These are phyloP conservation scores for Caenorhabditis plicata DNA, from an alignment of 2,888 invertebrate species.

Conservation along the genomic window DNA sequence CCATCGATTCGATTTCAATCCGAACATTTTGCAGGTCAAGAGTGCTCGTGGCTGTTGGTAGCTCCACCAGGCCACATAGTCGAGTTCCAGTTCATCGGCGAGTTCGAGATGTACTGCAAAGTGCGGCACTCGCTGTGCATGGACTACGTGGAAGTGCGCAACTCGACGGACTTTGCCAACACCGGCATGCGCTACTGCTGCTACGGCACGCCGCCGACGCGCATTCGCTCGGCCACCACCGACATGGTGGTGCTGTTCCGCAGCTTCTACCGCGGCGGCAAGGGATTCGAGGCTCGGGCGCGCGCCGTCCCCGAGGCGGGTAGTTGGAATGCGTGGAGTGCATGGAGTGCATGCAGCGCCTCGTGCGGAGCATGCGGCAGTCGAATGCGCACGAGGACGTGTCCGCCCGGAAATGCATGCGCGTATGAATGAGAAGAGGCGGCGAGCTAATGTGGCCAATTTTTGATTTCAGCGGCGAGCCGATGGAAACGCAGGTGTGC, in stretches of 20 bases:
- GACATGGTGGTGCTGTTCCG: slow-evolving; percentile 65
- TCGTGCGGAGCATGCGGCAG: slow-evolving; percentile 64
- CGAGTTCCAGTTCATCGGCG: slow-evolving; percentile 63
- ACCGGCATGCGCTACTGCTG: slow-evolving; percentile 67
- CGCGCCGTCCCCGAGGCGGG: slow-evolving; percentile 55
- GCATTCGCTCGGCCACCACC: slow-evolving; percentile 62
- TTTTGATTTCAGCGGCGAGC: slow-evolving; percentile 55
- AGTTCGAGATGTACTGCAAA: slow-evolving; percentile 66
- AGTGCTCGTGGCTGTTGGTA: slow-evolving; percentile 64
- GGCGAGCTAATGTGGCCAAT: no score
- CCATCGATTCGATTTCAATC: background rate
- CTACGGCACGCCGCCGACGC: slow-evolving; percentile 61
- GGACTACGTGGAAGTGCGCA: slow-evolving; percentile 66
- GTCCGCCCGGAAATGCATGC: slow-evolving; percentile 57
- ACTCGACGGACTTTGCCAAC: slow-evolving; percentile 66
- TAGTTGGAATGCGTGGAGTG: slow-evolving; percentile 52
- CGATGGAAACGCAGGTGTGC: slow-evolving; percentile 61
- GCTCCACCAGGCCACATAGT: slow-evolving; percentile 63
- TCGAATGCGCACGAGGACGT: slow-evolving; percentile 54
- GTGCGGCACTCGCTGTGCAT: slow-evolving; percentile 66
- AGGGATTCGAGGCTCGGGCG: slow-evolving; percentile 62
- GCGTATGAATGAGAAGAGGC: no score
- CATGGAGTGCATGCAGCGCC: slow-evolving; percentile 61
- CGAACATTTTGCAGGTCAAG: slow-evolving; percentile 49
- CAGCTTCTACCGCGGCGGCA: slow-evolving; percentile 65